Evolutionary conservation across 2,113 vertebrate genomes (phyloP).

Genomic region (Suncus etruscus): DNA sequence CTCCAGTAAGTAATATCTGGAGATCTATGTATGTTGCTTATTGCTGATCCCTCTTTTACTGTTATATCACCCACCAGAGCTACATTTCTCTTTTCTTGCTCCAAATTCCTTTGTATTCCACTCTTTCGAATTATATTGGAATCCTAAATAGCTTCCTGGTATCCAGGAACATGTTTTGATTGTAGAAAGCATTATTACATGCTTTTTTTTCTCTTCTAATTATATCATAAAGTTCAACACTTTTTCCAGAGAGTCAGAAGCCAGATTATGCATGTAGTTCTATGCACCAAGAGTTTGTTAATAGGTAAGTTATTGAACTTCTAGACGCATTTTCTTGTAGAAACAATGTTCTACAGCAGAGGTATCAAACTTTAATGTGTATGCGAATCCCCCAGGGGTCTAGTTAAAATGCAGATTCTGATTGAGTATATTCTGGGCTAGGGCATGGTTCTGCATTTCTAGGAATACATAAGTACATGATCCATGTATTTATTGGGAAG

Average conservation of each 20-base stretch:
- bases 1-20: not conserved
- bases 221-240: not conserved
- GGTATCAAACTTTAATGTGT: not conserved
- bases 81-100: not conserved
- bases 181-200: not conserved
- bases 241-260: not conserved
- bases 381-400: not conserved
- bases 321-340: conserved; percentile 24
- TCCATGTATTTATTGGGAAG: not conserved
- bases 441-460: not conserved
- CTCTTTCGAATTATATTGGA: not conserved
- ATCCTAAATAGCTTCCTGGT: not conserved
- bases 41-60: not conserved
- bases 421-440: not conserved
- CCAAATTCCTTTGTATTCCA: not conserved
- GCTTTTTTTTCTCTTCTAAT: not conserved
- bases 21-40: not conserved
- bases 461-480: not conserved
- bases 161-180: not conserved
- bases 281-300: conserved; percentile 22
- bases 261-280: not conserved
- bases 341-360: conserved; percentile 43
- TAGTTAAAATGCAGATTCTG: conserved; percentile 38
- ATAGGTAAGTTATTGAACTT: conserved; percentile 56
- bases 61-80: not conserved